Evolutionary conservation across 1,140 invertebrate species (phyloP).

Genomic region (Pentalonia nigronervosa): DNA sequence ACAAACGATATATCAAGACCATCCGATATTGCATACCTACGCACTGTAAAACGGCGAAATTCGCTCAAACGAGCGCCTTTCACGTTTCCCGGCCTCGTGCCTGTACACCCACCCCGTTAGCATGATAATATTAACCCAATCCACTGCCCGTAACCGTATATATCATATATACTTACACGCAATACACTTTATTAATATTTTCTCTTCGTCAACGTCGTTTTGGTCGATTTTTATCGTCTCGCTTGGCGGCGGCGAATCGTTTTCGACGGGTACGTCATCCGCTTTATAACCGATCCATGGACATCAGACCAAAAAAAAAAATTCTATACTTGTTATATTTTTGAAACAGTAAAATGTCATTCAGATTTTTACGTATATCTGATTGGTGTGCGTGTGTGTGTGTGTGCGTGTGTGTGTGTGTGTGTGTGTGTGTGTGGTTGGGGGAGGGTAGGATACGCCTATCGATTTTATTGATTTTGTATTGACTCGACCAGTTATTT

Average conservation of each 20-base stretch:
- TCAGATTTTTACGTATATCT: neutral
- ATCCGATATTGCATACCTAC: neutral
- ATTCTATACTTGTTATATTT: neutral
- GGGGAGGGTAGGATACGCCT: neutral
- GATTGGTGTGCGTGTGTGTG: too few relatives aligned
- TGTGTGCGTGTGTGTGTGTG: too few relatives aligned
- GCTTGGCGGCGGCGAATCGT: neutral
- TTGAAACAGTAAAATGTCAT: too few relatives aligned
- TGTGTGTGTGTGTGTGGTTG: too few relatives aligned
- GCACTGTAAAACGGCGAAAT: neutral
- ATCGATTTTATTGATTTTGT: neutral
- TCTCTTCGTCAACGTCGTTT: neutral
- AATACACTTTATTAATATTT: neutral
- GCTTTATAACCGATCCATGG: neutral
- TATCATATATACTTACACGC: neutral
- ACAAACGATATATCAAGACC: neutral
- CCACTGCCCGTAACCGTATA: neutral
- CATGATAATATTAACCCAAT: neutral
- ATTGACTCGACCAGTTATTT: neutral
- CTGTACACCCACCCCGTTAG: neutral
- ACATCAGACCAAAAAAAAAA: neutral
- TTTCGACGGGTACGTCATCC: neutral
- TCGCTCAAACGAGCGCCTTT: neutral
- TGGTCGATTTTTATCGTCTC: neutral
- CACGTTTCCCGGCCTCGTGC: neutral